Percentiles rank a stretch among this genome's conserved stretches.
Conservation (phyloP, 2,888 invertebrate species). For the Drosophila acutilabella region DNA sequence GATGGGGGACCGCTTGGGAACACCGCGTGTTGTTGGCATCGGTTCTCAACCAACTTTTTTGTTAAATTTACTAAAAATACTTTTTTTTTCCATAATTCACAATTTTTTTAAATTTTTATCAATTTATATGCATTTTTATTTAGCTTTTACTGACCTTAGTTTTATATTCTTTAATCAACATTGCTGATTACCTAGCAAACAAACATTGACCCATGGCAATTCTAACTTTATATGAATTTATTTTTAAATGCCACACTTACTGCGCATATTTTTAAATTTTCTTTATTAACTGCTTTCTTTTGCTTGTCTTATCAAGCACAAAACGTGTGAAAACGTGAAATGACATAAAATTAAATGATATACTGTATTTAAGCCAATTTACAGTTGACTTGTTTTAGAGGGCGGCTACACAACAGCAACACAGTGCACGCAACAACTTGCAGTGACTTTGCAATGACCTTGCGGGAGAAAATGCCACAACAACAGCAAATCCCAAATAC, state of each 20-base stretch:
- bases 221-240: too few species aligned
- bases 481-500: constrained; percentile 20
- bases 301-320: constrained; percentile 16
- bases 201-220: too few species aligned
- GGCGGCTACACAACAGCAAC: constrained; percentile 30
- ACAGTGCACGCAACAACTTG: constrained; percentile 54
- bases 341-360: constrained; percentile 60
- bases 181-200: too few species aligned
- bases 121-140: too few species aligned
- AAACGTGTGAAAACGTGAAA: constrained; percentile 37
- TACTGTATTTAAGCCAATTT: constrained; percentile 74
- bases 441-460: constrained; percentile 73
- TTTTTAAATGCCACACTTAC: too few species aligned
- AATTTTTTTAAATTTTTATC: too few species aligned
- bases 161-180: too few species aligned
- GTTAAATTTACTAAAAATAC: neutral
- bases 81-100: neutral
- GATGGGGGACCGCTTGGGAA: constrained; percentile 55
- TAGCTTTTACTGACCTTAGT: too few species aligned
- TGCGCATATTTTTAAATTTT: too few species aligned
- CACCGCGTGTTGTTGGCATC: constrained; percentile 51
- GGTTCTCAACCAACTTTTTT: constrained; percentile 2
- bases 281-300: neutral
- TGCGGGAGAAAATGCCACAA: constrained; percentile 45
- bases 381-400: constrained; percentile 69